Base-by-base conservation (phyloP, 2,797 vertebrate genomes). In the Glossophaga mutica region DNA sequence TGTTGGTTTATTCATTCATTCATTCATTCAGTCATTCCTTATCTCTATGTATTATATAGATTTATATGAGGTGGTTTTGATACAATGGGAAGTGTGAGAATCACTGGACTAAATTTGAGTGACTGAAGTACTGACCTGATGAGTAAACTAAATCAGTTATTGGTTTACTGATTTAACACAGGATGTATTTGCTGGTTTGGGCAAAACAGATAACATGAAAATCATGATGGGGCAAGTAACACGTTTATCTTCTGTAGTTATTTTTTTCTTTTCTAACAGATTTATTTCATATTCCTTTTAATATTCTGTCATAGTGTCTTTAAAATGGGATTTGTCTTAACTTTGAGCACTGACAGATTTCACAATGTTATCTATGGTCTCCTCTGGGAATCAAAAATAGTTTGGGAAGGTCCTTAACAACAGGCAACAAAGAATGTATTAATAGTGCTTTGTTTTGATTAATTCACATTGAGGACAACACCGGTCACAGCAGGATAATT, bases 391-490 rank as follows among this genome's bases (percentile, higher is more conserved):
- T 37, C 52, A 91, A 73, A 84, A 88, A 59, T 74, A 62, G 77
- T 91, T 55, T 10, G 67, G 11, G 32, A 87, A 68, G 68, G 24
- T 73, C 68, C 78, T 65, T 87, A 52, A 87, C 57, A 78, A 77
- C 11, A 70, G 18, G 34, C 5, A 90, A 21, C 68, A 62, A 52
- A 77, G 10, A 55, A 32, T 8, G 8, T 70, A 32, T 39, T 32
- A 90, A 46, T n/a, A 19, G 29, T 55, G 21, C 86, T 92, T 87
- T 86, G 59, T 62, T 95, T 92, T 84, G 48, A 87, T 76, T 55
- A 90, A 62, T 55, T 29, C n/a, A 16, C 44, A 59, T 29, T 44
- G 71, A 79, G 42, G 34, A 90, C 62, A 68, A 32, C 3, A 44
- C 6, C 4, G 44, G 50, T 70, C 76, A 62, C 18, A 55, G 19